Conservation (phyloP, 2,797 vertebrate genomes). For the Scyliorhinus canicula region DNA sequence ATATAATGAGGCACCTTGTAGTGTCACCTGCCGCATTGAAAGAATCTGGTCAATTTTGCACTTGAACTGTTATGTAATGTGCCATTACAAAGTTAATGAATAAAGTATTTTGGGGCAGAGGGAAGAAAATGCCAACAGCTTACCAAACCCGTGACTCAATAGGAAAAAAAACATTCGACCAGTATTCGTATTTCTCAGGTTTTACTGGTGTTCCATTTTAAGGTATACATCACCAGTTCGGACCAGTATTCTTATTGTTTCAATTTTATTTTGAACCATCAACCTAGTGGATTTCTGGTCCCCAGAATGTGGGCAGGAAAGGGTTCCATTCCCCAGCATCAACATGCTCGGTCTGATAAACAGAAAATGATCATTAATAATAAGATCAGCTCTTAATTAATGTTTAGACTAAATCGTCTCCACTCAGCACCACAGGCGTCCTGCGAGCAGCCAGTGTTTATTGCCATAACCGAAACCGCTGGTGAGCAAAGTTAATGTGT, state of each 20-base stretch:
- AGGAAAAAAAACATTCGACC: no score
- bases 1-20: no score
- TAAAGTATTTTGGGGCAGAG: no score
- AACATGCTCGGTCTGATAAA: background rate
- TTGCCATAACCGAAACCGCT: background rate
- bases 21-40: no score
- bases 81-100: no score
- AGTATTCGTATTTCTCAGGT: no score
- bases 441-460: background rate
- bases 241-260: no score
- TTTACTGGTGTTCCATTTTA: no score
- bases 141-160: background rate
- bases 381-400: background rate
- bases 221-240: no score
- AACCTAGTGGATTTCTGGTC: background rate
- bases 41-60: no score
- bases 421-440: background rate
- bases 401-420: background rate
- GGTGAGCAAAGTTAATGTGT: slow-evolving; percentile 1
- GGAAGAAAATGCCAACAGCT: background rate
- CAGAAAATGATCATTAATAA: background rate
- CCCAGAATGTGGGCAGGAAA: background rate
- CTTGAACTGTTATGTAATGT: no score
- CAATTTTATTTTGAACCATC: background rate
- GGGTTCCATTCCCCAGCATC: background rate